Conservation (phyloP, 2,797 vertebrate genomes). For the Sarcoramphus papa region DNA sequence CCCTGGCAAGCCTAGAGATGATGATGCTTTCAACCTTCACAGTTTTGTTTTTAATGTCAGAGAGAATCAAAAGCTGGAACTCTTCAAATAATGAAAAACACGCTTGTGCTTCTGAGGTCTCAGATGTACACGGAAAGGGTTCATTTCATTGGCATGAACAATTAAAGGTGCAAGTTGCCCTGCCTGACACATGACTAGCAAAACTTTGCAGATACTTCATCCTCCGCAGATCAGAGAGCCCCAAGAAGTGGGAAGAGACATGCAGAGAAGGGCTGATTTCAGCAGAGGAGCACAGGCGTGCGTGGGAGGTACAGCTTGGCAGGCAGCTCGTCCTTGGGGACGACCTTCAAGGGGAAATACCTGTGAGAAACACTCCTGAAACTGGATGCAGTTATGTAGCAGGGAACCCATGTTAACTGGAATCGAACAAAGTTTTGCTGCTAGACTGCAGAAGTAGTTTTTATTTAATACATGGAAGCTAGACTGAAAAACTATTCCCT, state of each 20-base stretch:
- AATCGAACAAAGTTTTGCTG: background rate
- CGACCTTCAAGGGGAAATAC: background rate
- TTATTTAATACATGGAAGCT: background rate
- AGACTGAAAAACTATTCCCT: background rate
- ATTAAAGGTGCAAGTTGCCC: background rate
- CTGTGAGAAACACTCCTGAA: background rate
- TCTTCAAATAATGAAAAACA: background rate
- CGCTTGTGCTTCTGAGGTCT: background rate
- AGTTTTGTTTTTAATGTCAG: background rate
- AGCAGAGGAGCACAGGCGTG: background rate
- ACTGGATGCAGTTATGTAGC: background rate
- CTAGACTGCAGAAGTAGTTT: background rate
- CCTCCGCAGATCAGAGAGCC: background rate
- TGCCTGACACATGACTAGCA: background rate
- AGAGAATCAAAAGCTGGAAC: background rate
- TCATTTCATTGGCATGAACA: background rate
- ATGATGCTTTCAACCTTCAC: background rate
- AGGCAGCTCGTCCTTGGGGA: background rate
- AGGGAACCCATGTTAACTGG: background rate
- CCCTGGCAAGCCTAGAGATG: background rate
- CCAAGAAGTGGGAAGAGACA: background rate
- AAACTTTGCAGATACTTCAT: background rate
- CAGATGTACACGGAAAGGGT: background rate
- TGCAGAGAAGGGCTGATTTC: background rate
- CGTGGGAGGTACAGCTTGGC: background rate